Base-by-base conservation (phyloP, 2,888 invertebrate species). In the Phortica okadai region DNA sequence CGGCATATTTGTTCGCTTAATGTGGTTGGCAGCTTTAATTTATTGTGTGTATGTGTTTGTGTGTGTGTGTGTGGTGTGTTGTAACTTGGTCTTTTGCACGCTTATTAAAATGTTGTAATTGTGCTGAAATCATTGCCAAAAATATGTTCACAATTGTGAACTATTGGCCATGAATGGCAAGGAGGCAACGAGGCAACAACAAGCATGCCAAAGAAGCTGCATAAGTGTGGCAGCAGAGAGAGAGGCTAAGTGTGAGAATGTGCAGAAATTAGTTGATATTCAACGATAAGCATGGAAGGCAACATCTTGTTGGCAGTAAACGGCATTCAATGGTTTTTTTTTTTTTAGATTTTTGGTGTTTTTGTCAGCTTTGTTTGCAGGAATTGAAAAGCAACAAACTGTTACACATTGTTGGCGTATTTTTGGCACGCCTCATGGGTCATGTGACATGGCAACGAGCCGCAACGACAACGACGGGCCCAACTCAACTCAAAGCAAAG, bases 121-220 rank as follows among this genome's bases (percentile, higher is more conserved):
- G 85, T 86, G 85, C 85, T 81, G 79, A 78, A 82, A 83, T 74
- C 78, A 78, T 77, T 84, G 84, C 86, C 84, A 84, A 86, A 80
- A 81, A 82, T 80, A 80, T 82, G 74, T 75, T 75, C 67, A 41
- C 67, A 67, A 67, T 67, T 67, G 64, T 33, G 14, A 21, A 64
- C 41, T 41, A 33, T 41, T 14, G 41, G 44, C 42, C 14, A 50
- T 50, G 67, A 16, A 6, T 41, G 67, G 44, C 67, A 42, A 42
- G 14, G 10, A 67, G 67, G 6, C 44, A 16, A 33, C 1, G 41
- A 44, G 25, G 10, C 45, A 6, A 64, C 33, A 64, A 64, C 25
- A 64, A 64, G 10, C 25, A 64, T 3, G 1, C 25, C 64, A 64
- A 41, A 33, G 33, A 2, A 33, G 33, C 33, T 21, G 21, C 21